Base-by-base conservation (phyloP, 2,888 invertebrate species). In the Leptura quadrifasciata region DNA sequence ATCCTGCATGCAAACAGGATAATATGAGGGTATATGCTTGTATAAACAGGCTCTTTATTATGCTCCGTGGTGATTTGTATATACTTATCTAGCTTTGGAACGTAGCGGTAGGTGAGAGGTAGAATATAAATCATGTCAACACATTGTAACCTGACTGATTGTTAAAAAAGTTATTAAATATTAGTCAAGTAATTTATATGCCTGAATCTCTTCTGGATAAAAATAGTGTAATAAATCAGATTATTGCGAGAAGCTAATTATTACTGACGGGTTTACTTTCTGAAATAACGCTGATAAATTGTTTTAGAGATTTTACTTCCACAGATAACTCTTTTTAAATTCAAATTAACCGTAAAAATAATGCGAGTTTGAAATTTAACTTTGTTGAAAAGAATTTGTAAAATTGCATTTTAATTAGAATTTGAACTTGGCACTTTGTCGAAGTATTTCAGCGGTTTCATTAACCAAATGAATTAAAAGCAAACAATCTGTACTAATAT, bases 171-270 rank as follows among this genome's bases (percentile, higher is more conserved):
- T 47, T 71, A 61, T 58, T 69, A 69, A 69, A 61, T 61, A 61
- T 35, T 52, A 60, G 61, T 17, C 52, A 61, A 52, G 61, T 52
- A 71, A 71, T 47, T 71, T 27, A 71, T 71, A 20, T 52, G 69
- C 69, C 31, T 20, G 58, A 69, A 39, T 69, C 58, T 61, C 21
- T 65, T 52, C 35, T 15, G 31, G 65, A 18, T 57, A 70, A 67
- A 72, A 72, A 74, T 65, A 63, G 54, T 64, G 72, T 71, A 71
- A 79, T 79, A 77, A 80, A 80, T 78, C 75, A 77, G 77, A 74
- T 79, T 77, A 74, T 74, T 75, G 61, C 72, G 70, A 72, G 71
- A 76, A 79, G 73, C 75, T 83, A 81, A 83, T 83, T 83, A 83
- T 80, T 79, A 76, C 75, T 76, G 80, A 81, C 71, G 70, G 70